Conservation (phyloP, 2,113 vertebrate genomes). For the Cynopterus brachyotis region DNA sequence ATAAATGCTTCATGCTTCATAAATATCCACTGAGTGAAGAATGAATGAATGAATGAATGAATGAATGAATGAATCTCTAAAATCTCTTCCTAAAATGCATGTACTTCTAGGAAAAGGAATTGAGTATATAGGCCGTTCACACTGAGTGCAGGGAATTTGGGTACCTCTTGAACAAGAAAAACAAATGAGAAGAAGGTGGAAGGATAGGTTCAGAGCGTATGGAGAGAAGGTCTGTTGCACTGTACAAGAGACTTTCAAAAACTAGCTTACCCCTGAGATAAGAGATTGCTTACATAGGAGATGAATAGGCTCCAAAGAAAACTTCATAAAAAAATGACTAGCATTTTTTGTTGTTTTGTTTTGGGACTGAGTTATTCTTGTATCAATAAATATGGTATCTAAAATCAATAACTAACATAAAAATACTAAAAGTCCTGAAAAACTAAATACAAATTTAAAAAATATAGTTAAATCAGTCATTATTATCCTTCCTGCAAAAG, state of each 20-base stretch:
- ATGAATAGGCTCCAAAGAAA: not conserved
- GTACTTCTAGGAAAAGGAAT: not conserved
- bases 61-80: not conserved
- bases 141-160: not conserved
- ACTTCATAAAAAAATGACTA: not conserved
- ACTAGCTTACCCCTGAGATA: not conserved
- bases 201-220: not conserved
- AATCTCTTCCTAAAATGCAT: not conserved
- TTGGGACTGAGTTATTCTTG: not conserved
- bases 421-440: not conserved
- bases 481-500: not conserved
- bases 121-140: not conserved
- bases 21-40: not conserved
- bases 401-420: conserved; percentile 18
- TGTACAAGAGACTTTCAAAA: not conserved
- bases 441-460: not conserved
- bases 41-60: not conserved
- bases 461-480: not conserved
- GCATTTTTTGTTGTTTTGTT: not conserved
- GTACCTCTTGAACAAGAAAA: not conserved
- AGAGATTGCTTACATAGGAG: not conserved
- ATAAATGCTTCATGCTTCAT: not conserved
- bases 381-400: not conserved
- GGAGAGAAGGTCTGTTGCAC: not conserved
- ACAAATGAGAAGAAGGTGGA: not conserved